phyloP scores from a whole-genome alignment of 2,113 vertebrate genomes.

The Lates calcarifer region DNA sequence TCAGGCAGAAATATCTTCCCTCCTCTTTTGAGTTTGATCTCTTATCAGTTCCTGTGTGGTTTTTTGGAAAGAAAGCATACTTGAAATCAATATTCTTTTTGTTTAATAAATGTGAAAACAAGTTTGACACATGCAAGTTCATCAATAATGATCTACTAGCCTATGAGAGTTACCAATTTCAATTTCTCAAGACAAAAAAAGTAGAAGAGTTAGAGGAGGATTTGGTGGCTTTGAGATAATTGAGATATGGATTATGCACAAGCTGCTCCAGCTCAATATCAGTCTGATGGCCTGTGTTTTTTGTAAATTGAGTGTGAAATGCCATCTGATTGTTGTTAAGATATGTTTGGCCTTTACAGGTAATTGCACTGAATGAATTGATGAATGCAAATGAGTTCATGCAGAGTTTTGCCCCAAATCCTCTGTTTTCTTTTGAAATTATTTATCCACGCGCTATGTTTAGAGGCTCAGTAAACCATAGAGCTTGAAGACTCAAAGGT shows the following conservation, averaged over 20 bases:
- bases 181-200: conserved; percentile 18
- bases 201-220: conserved; percentile 10
- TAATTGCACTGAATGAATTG: conserved; percentile 48
- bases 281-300: conserved; percentile 28
- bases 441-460: not conserved
- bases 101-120: not conserved
- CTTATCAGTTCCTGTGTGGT: not conserved
- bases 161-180: not conserved
- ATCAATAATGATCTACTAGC: not conserved
- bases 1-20: conserved; percentile 27
- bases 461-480: not conserved
- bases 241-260: conserved; percentile 51
- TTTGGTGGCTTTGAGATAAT: conserved; percentile 30
- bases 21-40: not conserved
- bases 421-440: conserved; percentile 13
- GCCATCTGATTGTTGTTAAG: conserved; percentile 40
- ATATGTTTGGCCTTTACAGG: conserved; percentile 41
- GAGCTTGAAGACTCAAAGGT: not conserved
- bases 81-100: not conserved
- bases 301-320: conserved; percentile 46
- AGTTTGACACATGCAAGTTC: not conserved
- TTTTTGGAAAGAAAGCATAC: not conserved
- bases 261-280: conserved; percentile 26
- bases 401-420: not conserved
- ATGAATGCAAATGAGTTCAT: conserved; percentile 17